Base-by-base conservation (phyloP, 2,888 invertebrate species). In the Glaucopsyche alexis region DNA sequence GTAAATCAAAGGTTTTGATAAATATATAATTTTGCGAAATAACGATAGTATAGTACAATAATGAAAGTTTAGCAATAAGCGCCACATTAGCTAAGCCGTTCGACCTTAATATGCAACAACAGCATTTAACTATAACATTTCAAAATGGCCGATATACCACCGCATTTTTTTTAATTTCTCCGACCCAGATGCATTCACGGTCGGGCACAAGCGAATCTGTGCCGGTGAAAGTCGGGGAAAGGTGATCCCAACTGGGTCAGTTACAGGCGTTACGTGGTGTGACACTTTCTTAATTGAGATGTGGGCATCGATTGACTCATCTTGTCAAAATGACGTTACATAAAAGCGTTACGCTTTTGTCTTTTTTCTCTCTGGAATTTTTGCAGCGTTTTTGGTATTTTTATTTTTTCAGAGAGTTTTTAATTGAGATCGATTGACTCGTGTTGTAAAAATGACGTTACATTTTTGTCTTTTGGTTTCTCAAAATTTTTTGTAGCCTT, bases 161-260 rank as follows among this genome's bases (percentile, higher is more conserved):
- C 45, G 13, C 71, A 66, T 73, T 67, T 74, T 74, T 75, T 75
- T 74, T 76, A 73, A 76, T 77, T 75, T 74, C 75, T 55, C 71
- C 67, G 74, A 73, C 74, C 75, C 70, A 73, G 73, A 72, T 75
- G 75, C 71, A 74, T 80, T 80, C 80, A 80, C 79, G 80, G 80
- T 80, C 80, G 80, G 79, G 79, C 80, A 80, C 81, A 81, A 81
- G 78, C 72, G 74, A 75, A 89, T 81, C 85, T 89, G 80, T 84
- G 89, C 81, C 81, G 87, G 88, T 85, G 91, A 91, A 91, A 91
- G 91, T 89, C 84, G 84, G 87, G 84, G 91, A 91, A 90, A 91
- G 90, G 90, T 86, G 87, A 79, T 81, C 79, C 76, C 76, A 88
- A 87, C 78, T 77, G 77, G 90, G 91, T 85, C 90, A 87, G 89